phyloP scores from a whole-genome alignment of 92 coral and sea anemone genomes.

The Phenganax subtilis region DNA sequence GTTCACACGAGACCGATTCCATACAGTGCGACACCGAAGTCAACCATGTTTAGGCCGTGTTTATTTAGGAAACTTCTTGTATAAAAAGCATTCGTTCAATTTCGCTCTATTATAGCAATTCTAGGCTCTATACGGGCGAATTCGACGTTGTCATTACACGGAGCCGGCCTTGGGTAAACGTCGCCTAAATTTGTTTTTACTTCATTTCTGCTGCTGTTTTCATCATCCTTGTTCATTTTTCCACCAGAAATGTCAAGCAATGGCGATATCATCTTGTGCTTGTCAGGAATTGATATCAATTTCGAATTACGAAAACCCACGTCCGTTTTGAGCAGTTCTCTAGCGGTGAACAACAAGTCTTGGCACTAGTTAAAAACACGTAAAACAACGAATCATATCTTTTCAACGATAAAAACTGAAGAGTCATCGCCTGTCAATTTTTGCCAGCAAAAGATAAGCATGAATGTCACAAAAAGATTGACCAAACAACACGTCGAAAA shows the following conservation, averaged over 20 bases:
- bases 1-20: too few relatives aligned
- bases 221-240: neutral
- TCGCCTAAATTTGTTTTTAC: neutral
- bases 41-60: too few relatives aligned
- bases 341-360: slow-evolving; percentile 85
- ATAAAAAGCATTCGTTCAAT: too few relatives aligned
- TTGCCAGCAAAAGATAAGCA: neutral
- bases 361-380: slow-evolving; percentile 55
- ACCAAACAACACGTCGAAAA: neutral
- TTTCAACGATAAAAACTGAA: neutral
- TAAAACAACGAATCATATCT: neutral
- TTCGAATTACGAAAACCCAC: slow-evolving; percentile 63
- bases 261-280: neutral
- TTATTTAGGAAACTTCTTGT: too few relatives aligned
- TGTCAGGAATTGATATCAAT: slow-evolving; percentile 39
- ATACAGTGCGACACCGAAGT: too few relatives aligned
- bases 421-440: neutral
- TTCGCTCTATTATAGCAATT: too few relatives aligned
- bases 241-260: slow-evolving; percentile 1
- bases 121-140: too few relatives aligned
- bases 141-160: too few relatives aligned
- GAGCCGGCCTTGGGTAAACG: too few relatives aligned
- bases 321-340: slow-evolving; percentile 89
- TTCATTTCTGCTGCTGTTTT: neutral
- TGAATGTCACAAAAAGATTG: too few relatives aligned